Evolutionary conservation across 1,140 invertebrate species (phyloP).

Genomic region (Drosophila aff.): DNA sequence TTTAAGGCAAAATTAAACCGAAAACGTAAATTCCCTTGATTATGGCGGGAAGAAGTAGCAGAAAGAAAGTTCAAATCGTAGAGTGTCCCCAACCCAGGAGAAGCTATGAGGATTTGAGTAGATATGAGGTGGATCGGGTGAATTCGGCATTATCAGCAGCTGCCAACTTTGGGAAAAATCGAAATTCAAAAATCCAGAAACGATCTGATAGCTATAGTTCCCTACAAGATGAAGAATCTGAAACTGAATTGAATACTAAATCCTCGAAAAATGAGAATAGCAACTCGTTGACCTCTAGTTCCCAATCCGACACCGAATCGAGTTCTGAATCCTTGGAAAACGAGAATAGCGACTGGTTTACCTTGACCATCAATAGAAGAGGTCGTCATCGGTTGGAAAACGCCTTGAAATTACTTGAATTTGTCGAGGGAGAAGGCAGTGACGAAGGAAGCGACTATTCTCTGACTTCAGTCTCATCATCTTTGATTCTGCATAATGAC

Average conservation of each 20-base stretch:
- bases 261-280: too few species aligned
- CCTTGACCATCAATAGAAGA: background rate
- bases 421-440: background rate
- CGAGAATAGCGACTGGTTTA: background rate
- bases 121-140: background rate
- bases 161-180: background rate
- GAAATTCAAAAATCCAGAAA: too few species aligned
- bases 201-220: background rate
- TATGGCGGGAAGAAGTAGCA: constrained; percentile 3
- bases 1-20: background rate
- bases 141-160: constrained; percentile 27
- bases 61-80: too few species aligned
- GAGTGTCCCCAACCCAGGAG: background rate
- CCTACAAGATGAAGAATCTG: background rate
- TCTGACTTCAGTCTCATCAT: background rate
- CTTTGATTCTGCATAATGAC: too few species aligned
- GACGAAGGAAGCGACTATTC: background rate
- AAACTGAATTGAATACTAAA: background rate
- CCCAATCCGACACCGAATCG: background rate
- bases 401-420: constrained; percentile 6
- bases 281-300: too few species aligned
- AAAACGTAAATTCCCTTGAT: constrained; percentile 13
- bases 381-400: constrained; percentile 6
- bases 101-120: background rate
- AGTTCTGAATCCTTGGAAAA: too few species aligned